Evolutionary conservation across 2,888 invertebrate genomes (phyloP).

Genomic region (Dryococelus australis): DNA sequence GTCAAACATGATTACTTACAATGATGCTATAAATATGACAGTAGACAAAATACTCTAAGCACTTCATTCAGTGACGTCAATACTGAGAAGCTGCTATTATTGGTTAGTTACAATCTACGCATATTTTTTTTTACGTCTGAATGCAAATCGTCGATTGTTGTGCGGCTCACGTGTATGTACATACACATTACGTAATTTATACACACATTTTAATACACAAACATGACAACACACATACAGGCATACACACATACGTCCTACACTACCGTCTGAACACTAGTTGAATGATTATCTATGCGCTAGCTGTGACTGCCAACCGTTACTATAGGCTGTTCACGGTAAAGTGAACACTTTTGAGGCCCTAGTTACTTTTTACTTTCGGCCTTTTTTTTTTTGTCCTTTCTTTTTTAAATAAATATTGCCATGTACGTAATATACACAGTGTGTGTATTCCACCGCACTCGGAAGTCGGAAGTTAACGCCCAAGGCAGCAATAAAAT

Average conservation of each 20-base stretch:
- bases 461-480: no score
- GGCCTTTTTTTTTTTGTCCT: no score
- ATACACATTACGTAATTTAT: not conserved
- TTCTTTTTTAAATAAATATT: no score
- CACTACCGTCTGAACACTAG: not conserved
- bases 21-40: not conserved
- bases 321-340: no score
- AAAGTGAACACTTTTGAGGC: no score
- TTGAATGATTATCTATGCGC: conserved; percentile 16
- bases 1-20: not conserved
- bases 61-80: not conserved
- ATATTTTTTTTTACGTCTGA: not conserved
- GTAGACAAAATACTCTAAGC: conserved; percentile 16
- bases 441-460: no score
- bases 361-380: no score
- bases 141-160: conserved; percentile 9
- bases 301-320: not conserved
- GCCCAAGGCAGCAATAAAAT: no score
- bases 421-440: no score
- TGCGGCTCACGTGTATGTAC: not conserved
- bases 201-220: not conserved
- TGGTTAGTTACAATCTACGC: not conserved
- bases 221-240: not conserved
- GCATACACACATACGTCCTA: not conserved
- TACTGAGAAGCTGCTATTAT: not conserved